These are phyloP conservation scores for Monarcha castaneiventris DNA, from an alignment of 2,113 vertebrate genomes.

Conservation along the genomic window DNA sequence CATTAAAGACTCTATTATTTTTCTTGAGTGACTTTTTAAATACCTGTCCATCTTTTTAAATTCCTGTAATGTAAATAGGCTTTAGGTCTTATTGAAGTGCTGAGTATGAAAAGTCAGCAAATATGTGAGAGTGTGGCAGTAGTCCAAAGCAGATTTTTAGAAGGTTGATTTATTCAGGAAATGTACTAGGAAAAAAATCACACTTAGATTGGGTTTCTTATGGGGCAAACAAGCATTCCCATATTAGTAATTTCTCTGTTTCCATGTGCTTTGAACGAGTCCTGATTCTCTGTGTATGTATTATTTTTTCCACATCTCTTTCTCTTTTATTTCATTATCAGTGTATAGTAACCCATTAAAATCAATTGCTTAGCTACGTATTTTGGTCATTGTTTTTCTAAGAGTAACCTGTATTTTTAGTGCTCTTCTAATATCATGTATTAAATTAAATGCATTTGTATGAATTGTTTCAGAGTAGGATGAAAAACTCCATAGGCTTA, in stretches of 20 bases:
- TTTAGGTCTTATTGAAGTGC: background rate
- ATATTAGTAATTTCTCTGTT: background rate
- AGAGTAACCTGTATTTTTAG: background rate
- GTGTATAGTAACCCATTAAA: background rate
- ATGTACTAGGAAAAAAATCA: background rate
- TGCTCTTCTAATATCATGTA: fast-evolving
- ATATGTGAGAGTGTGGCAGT: background rate
- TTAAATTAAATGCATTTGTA: background rate
- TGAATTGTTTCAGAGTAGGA: background rate
- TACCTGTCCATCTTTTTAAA: background rate
- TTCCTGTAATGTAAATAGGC: background rate
- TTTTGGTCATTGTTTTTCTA: background rate
- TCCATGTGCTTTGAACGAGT: background rate
- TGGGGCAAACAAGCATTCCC: background rate
- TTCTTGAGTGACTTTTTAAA: background rate
- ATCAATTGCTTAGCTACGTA: background rate
- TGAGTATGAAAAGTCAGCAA: background rate
- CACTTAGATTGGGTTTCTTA: background rate
- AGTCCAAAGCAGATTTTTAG: background rate
- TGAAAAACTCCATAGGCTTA: background rate
- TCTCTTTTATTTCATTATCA: background rate
- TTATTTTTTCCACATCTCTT: background rate
- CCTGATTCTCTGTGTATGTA: background rate
- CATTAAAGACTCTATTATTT: background rate
- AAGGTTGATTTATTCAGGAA: background rate